A percentile compares a stretch with the other conserved stretches of the same genome.
Conservation (phyloP, 2,113 vertebrate genomes). For the Pseudorectes ferrugineus region DNA sequence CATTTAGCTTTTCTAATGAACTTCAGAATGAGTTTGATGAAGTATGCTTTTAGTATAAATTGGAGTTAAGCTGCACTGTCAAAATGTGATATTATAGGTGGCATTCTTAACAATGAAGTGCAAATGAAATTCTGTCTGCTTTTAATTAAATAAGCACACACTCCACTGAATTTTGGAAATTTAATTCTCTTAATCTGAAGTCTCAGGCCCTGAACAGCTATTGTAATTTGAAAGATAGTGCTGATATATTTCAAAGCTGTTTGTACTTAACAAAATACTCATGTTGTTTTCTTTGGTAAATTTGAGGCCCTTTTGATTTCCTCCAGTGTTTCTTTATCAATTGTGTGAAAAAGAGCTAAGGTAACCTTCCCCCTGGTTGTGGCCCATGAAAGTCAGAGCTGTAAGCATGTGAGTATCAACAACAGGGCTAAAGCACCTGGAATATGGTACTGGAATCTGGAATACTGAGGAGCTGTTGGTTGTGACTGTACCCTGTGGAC, state of each 20-base stretch:
- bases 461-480: not conserved
- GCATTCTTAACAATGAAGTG: slow-evolving; percentile 36
- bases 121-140: slow-evolving; percentile 44
- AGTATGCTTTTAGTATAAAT: slow-evolving; percentile 33
- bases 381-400: not conserved
- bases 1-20: slow-evolving; percentile 48
- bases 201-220: not conserved
- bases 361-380: not conserved
- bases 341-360: not conserved
- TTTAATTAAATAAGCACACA: slow-evolving; percentile 60
- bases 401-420: rapidly evolving
- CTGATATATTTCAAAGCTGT: slow-evolving; percentile 14
- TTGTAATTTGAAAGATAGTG: slow-evolving; percentile 23
- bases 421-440: not conserved
- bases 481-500: not conserved
- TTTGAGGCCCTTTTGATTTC: not conserved
- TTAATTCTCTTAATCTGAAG: slow-evolving; percentile 46
- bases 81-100: slow-evolving; percentile 47
- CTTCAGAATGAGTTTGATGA: slow-evolving; percentile 44
- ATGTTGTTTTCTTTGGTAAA: not conserved
- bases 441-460: not conserved
- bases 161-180: slow-evolving; percentile 47
- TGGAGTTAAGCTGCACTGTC: slow-evolving; percentile 10
- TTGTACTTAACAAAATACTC: not conserved
- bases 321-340: not conserved